Evolutionary conservation across 2,797 vertebrate species (phyloP), one percentile per base, ranked within the genome.

Genomic region (Cyclura pinguis): DNA sequence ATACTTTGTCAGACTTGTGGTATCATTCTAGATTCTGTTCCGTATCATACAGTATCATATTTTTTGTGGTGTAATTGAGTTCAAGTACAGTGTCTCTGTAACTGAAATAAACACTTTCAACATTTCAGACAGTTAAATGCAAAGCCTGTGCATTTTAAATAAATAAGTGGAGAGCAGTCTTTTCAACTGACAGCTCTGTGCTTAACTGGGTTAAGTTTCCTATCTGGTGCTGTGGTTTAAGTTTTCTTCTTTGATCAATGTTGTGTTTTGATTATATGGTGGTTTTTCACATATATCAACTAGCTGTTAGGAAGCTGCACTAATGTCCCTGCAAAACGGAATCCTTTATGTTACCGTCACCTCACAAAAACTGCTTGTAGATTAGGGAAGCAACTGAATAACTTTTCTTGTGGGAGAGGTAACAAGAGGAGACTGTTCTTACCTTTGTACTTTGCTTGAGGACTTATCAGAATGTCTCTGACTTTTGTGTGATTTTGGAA

Each of bases 291-390:
- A 96, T 38, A 97, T 92, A 92, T 97, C 94, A 96, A 76, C 95
- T 96, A 97, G 97, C 96, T 97, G 97, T 96, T 96, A 95, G 95
- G 93, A 94, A 93, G 96, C 96, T 96, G 85, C 42, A 96, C 95
- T 94, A 95, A 42, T 96, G 93, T 88, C 91, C 95, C 96, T 95
- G 67, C 35, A 81, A 62, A 10, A 29, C 5, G 35, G 22, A 24
- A 20, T 38, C 24, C 27, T 47, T 76, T 9, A 7, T 29, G 12
- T 59, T 81, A 52, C 62, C n/a, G 10, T 35, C 55, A 24, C 52
- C 24, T 59, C 10, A 47, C 2, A 32, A 4, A 24, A 67, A 47
- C 42, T 29, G 59, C 38, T 80, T 29, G n/a, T 38, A 69, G 22
- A 13, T 14, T 52, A 27, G 22, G 16, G 64, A 72, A n/a, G 2